phyloP scores from a whole-genome alignment of 2,888 invertebrate species.

The Scaptomyza tumidula region DNA sequence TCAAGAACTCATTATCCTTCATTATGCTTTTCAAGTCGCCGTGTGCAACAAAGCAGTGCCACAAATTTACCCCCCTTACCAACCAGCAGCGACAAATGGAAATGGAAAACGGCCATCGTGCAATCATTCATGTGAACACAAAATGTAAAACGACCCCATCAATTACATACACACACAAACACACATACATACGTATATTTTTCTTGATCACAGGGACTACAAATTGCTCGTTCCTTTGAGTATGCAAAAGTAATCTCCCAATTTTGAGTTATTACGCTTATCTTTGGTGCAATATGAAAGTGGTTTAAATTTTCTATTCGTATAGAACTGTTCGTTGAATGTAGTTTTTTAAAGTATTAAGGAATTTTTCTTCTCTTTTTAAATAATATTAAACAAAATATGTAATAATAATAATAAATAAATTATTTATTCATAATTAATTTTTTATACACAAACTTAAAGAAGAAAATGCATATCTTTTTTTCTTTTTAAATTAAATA shows the following conservation, averaged over 20 bases:
- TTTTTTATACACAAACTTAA: slow-evolving; percentile 55
- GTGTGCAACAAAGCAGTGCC: slow-evolving; percentile 22
- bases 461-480: slow-evolving; percentile 43
- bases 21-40: slow-evolving; percentile 65
- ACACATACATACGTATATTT: background rate
- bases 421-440: slow-evolving; percentile 62
- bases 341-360: too few species aligned
- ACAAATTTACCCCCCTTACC: background rate
- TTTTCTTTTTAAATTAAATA: background rate
- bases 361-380: too few species aligned
- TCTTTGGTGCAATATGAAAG: background rate
- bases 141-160: slow-evolving; percentile 1
- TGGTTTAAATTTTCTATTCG: too few species aligned
- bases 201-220: background rate
- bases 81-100: background rate
- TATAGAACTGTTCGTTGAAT: too few species aligned
- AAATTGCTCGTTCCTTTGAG: background rate
- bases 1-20: slow-evolving; percentile 72
- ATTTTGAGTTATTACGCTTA: background rate
- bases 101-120: background rate
- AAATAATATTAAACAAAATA: background rate
- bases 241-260: background rate
- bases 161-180: background rate
- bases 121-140: slow-evolving; percentile 6
- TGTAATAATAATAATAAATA: slow-evolving; percentile 53